Conservation (phyloP, 2,113 vertebrate species). For the Lipotes vexillifer region DNA sequence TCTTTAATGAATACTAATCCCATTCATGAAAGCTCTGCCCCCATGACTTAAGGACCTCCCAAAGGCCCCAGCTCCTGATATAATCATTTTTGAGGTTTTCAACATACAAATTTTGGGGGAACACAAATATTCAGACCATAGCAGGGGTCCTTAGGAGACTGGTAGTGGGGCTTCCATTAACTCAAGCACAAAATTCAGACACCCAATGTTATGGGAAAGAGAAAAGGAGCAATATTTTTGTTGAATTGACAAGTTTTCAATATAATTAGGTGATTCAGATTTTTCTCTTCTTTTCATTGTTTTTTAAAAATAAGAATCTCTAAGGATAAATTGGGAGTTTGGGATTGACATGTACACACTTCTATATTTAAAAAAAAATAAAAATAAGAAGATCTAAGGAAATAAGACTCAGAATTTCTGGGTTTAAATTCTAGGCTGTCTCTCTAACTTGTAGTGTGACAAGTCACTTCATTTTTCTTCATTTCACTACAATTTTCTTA, state of each 20-base stretch:
- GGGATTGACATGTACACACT: no score
- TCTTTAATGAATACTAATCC: neutral
- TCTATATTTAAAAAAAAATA: no score
- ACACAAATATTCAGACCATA: neutral
- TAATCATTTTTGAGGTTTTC: neutral
- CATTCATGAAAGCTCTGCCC: neutral
- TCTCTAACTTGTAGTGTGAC: neutral
- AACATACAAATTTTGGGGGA: neutral
- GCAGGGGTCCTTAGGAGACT: neutral
- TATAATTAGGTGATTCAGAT: conserved; percentile 50
- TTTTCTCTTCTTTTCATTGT: neutral
- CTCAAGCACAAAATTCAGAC: neutral
- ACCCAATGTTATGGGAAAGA: conserved; percentile 19
- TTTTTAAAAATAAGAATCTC: no score
- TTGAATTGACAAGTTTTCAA: conserved; percentile 65
- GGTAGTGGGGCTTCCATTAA: conserved; percentile 65
- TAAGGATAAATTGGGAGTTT: neutral
- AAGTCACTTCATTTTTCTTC: neutral
- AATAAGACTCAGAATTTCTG: neutral
- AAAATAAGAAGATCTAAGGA: neutral
- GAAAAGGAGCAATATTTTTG: neutral
- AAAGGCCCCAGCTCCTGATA: neutral
- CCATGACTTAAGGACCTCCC: neutral
- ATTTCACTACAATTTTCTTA: neutral
- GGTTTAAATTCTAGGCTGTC: neutral